phyloP scores from a whole-genome alignment of 2,113 vertebrate species.

The Manacus vitellinus region DNA sequence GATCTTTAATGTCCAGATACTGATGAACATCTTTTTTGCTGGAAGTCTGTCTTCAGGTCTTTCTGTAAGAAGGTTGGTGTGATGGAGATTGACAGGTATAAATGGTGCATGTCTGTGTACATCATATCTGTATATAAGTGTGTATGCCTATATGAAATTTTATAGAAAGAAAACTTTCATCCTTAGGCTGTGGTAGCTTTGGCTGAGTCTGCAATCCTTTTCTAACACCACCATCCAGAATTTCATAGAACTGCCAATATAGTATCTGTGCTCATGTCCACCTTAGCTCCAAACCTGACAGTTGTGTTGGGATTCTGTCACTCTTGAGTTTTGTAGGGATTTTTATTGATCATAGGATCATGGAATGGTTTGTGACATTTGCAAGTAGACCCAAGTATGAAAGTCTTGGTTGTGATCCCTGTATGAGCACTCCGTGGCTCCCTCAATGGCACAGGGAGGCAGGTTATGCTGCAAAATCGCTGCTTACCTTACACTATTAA shows the following conservation, averaged over 20 bases:
- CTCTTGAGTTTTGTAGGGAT: background rate
- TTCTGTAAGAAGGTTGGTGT: background rate
- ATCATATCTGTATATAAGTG: background rate
- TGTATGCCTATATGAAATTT: background rate
- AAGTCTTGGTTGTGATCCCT: background rate
- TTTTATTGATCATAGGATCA: background rate
- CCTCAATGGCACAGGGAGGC: background rate
- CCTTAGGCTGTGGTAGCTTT: background rate
- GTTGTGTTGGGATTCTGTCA: background rate
- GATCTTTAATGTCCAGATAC: background rate
- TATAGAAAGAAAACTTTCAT: background rate
- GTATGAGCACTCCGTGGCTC: background rate
- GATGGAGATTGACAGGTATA: background rate
- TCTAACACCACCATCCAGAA: background rate
- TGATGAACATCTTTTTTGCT: background rate
- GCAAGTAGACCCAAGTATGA: background rate
- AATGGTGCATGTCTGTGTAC: background rate
- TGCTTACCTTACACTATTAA: background rate
- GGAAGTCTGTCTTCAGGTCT: background rate
- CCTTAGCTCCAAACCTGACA: background rate
- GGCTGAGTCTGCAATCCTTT: background rate
- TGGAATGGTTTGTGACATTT: background rate
- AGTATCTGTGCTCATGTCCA: fast-evolving
- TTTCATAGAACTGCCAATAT: background rate
- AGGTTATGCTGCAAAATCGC: background rate